A percentile compares a stretch with the other conserved stretches of the same genome.
phyloP scores from a whole-genome alignment of 2,888 invertebrate species.

The Melanostoma mellinum region DNA sequence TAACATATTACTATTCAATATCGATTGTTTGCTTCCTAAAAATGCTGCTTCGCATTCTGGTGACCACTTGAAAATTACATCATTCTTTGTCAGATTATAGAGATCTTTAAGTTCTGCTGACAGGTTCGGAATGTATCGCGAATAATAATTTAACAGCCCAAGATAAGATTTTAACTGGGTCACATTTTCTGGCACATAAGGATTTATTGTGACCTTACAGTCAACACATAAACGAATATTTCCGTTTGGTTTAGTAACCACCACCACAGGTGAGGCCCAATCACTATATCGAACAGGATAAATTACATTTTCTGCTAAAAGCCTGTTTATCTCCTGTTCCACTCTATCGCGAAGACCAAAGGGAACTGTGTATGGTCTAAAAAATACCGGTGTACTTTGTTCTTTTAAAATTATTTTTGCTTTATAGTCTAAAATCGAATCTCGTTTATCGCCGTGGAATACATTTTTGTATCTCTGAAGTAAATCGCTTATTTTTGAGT shows the following conservation, averaged over 20 bases:
- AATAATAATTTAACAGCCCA: no score
- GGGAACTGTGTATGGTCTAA: not conserved
- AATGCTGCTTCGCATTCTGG: no score
- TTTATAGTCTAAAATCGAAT: not conserved
- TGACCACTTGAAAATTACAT: no score
- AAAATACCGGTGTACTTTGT: not conserved
- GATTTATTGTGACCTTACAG: constrained; percentile 74
- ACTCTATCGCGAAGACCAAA: not conserved
- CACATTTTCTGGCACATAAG: no score
- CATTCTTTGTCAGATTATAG: no score
- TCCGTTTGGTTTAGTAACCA: constrained; percentile 72
- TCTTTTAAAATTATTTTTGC: constrained; percentile 5
- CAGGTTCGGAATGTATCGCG: no score
- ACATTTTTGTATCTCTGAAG: not conserved
- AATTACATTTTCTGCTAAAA: not conserved
- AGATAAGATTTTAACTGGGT: no score
- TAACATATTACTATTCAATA: no score
- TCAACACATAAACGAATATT: constrained; percentile 75
- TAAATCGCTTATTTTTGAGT: no score
- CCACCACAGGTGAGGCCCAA: constrained; percentile 75
- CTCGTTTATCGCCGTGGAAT: not conserved
- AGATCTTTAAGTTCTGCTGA: no score
- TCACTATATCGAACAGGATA: constrained; percentile 57
- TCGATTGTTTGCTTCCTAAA: no score
- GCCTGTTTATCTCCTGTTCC: not conserved